phyloP scores from a whole-genome alignment of 2,888 invertebrate genomes.

The Periphyllus acericola region DNA sequence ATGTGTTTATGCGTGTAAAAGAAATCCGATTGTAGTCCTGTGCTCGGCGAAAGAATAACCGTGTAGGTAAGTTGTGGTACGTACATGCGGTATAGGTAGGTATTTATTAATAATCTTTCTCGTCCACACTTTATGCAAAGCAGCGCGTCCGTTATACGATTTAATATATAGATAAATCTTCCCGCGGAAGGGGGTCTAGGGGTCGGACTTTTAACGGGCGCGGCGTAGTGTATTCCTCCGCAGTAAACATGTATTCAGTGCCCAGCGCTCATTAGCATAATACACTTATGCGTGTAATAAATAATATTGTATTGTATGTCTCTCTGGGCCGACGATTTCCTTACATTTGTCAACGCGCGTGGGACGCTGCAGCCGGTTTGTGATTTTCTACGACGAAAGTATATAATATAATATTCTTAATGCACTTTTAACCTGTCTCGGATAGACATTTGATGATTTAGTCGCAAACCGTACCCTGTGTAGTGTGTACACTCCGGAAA shows the following conservation, averaged over 20 bases:
- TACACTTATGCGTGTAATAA: background rate
- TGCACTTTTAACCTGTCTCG: too few species aligned
- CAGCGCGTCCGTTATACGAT: background rate
- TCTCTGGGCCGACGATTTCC: background rate
- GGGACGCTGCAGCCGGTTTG: background rate
- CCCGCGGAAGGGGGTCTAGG: background rate
- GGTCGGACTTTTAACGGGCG: background rate
- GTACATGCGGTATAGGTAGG: background rate
- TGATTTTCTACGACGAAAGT: background rate
- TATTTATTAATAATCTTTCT: conserved; percentile 13
- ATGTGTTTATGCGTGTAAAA: too few species aligned
- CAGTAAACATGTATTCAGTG: background rate
- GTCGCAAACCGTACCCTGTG: too few species aligned
- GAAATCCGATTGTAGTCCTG: too few species aligned
- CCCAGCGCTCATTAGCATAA: background rate
- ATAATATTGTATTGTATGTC: background rate
- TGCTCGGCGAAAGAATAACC: too few species aligned
- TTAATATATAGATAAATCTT: background rate
- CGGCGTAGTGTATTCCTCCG: background rate
- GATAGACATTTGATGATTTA: too few species aligned
- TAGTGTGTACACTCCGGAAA: too few species aligned
- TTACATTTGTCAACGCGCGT: conserved; percentile 32
- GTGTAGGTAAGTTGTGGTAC: too few species aligned
- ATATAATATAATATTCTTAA: too few species aligned
- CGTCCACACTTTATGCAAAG: conserved; percentile 29